phyloP scores from a whole-genome alignment of 2,113 vertebrate genomes.

The Eublepharis macularius region DNA sequence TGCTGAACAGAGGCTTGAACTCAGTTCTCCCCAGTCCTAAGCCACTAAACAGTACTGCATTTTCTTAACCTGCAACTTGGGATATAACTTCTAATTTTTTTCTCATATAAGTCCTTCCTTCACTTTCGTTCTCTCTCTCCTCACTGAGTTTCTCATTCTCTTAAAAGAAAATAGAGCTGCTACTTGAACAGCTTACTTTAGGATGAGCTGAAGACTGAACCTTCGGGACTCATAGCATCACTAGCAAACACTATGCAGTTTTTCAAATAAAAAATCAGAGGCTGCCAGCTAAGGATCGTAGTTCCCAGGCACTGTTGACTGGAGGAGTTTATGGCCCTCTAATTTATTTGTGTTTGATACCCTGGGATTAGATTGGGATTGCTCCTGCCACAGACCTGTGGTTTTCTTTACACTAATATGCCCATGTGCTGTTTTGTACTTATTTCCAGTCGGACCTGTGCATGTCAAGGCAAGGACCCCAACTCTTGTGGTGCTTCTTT shows the following conservation, averaged over 20 bases:
- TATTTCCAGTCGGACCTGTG: conserved; percentile 91
- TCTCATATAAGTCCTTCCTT: neutral
- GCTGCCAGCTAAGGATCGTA: too few species aligned
- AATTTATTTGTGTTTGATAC: too few species aligned
- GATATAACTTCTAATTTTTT: neutral
- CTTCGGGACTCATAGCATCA: neutral
- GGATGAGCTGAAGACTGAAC: neutral
- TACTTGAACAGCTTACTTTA: neutral
- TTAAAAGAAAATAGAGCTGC: neutral
- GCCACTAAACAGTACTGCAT: too few species aligned
- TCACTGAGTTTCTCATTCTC: neutral
- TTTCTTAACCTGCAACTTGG: too few species aligned
- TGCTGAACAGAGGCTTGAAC: too few species aligned
- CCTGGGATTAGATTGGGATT: neutral
- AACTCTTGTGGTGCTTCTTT: conserved; percentile 95
- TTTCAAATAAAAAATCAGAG: neutral
- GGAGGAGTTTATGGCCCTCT: neutral
- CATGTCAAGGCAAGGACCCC: conserved; percentile 94
- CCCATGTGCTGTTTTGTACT: rapidly evolving
- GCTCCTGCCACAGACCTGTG: neutral
- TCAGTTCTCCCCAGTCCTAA: too few species aligned
- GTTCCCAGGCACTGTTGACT: neutral
- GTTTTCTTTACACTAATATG: neutral
- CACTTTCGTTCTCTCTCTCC: neutral
- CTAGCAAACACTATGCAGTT: neutral